Conservation (phyloP, 2,888 invertebrate genomes). For the Chironomus riparius region DNA sequence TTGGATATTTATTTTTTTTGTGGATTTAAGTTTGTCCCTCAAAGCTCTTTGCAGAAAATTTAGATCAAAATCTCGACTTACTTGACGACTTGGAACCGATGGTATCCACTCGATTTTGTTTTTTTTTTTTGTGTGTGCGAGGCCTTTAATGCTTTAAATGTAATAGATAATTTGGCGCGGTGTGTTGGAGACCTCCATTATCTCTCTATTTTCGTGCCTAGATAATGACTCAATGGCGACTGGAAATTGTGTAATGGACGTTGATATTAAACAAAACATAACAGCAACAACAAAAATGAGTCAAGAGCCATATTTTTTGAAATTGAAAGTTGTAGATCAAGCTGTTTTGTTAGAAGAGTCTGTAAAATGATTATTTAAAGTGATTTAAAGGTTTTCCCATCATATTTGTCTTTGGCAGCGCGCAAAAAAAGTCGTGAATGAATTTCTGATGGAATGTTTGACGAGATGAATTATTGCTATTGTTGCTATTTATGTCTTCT, state of each 20-base stretch:
- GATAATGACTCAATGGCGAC: constrained; percentile 26
- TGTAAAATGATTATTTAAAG: neutral
- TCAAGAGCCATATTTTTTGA: neutral
- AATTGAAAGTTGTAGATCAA: constrained; percentile 18
- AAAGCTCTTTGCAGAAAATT: neutral
- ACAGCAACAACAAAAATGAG: neutral
- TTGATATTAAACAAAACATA: constrained; percentile 12
- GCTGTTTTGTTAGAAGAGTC: neutral
- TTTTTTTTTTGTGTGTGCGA: neutral
- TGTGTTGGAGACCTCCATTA: constrained; percentile 1
- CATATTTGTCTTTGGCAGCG: neutral
- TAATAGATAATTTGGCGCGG: constrained; percentile 8
- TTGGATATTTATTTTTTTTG: neutral
- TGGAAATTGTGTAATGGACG: neutral
- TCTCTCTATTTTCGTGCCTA: constrained; percentile 4
- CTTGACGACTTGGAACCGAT: neutral
- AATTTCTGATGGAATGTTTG: neutral
- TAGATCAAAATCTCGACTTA: neutral
- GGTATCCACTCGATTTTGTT: neutral
- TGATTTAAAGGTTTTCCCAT: neutral
- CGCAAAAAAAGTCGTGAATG: constrained; percentile 17
- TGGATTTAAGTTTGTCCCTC: neutral
- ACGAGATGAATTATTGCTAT: neutral
- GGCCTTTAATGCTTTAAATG: constrained; percentile 12
- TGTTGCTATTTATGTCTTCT: neutral